Conservation (phyloP, 2,797 vertebrate genomes). For the Aulostomus chinensis region DNA sequence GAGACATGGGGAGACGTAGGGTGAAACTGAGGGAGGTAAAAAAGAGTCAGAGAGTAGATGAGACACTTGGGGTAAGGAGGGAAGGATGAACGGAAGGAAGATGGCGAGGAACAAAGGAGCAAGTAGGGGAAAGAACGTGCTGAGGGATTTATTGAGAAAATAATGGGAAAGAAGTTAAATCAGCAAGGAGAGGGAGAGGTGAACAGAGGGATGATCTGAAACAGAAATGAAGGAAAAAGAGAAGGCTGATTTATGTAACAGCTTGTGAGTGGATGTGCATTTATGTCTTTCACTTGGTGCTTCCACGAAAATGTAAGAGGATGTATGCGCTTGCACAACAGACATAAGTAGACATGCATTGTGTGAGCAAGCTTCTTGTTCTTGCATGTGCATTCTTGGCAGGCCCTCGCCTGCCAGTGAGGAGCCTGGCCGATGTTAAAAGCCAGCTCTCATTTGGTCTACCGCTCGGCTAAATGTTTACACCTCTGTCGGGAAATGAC, state of each 20-base stretch:
- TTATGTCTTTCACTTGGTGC: slow-evolving; percentile 36
- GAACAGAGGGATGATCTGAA: neutral
- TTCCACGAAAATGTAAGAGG: no score
- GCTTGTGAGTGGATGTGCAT: slow-evolving; percentile 21
- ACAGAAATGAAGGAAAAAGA: slow-evolving; percentile 10
- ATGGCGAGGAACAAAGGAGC: slow-evolving; percentile 35
- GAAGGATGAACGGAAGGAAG: slow-evolving; percentile 37
- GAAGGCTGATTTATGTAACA: slow-evolving; percentile 49
- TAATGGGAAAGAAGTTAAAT: slow-evolving; percentile 41
- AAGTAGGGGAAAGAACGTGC: slow-evolving; percentile 19
- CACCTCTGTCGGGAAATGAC: slow-evolving; percentile 56
- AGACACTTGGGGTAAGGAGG: slow-evolving; percentile 43
- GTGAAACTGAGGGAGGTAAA: slow-evolving; percentile 36
- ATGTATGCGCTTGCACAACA: slow-evolving; percentile 6
- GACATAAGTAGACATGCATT: slow-evolving; percentile 3
- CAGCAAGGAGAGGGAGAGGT: slow-evolving; percentile 5
- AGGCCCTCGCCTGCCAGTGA: slow-evolving; percentile 44
- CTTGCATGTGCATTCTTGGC: slow-evolving; percentile 37
- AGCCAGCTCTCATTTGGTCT: slow-evolving; percentile 49
- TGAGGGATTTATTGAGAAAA: slow-evolving; percentile 51
- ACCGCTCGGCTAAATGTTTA: slow-evolving; percentile 61
- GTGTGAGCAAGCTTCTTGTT: neutral
- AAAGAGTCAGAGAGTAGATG: slow-evolving; percentile 47
- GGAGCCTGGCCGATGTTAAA: slow-evolving; percentile 49
- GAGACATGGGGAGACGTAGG: slow-evolving; percentile 26